phyloP scores from a whole-genome alignment of 2,888 invertebrate genomes.

The Ectemnius lituratus region DNA sequence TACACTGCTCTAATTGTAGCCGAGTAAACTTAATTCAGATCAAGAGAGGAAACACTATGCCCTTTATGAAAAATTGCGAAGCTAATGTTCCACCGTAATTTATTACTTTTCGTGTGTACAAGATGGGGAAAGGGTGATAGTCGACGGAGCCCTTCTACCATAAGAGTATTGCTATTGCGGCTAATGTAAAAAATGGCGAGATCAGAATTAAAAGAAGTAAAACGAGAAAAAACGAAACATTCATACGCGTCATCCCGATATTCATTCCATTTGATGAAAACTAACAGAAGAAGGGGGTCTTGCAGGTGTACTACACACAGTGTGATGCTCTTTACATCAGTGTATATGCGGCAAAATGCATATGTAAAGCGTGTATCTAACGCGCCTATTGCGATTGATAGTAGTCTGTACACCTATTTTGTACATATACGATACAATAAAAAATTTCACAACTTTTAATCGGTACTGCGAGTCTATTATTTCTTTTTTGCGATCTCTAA shows the following conservation, averaged over 20 bases:
- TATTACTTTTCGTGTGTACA: conserved; percentile 64
- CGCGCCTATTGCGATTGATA: conserved; percentile 67
- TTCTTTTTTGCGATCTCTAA: conserved; percentile 46
- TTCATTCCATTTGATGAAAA: conserved; percentile 73
- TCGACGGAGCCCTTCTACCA: conserved; percentile 45
- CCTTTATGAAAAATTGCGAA: conserved; percentile 39
- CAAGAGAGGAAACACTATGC: conserved; percentile 24
- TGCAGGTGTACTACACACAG: conserved; percentile 62
- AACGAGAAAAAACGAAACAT: conserved; percentile 55
- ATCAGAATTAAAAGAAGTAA: conserved; percentile 47
- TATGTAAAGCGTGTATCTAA: conserved; percentile 54
- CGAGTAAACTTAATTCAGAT: conserved; percentile 44
- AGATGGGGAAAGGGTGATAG: conserved; percentile 54
- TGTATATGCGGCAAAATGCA: conserved; percentile 50
- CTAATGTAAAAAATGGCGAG: conserved; percentile 44
- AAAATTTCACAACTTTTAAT: conserved; percentile 74
- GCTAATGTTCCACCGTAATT: conserved; percentile 59
- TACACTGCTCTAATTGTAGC: conserved; percentile 51
- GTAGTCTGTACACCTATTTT: conserved; percentile 77
- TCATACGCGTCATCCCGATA: conserved; percentile 64
- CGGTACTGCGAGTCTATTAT: conserved; percentile 53
- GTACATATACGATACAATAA: conserved; percentile 78
- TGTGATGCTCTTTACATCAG: conserved; percentile 57
- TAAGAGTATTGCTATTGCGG: conserved; percentile 49
- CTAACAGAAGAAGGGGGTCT: conserved; percentile 58